Conservation (phyloP, 2,888 invertebrate species). For the Mythimna vitellina region DNA sequence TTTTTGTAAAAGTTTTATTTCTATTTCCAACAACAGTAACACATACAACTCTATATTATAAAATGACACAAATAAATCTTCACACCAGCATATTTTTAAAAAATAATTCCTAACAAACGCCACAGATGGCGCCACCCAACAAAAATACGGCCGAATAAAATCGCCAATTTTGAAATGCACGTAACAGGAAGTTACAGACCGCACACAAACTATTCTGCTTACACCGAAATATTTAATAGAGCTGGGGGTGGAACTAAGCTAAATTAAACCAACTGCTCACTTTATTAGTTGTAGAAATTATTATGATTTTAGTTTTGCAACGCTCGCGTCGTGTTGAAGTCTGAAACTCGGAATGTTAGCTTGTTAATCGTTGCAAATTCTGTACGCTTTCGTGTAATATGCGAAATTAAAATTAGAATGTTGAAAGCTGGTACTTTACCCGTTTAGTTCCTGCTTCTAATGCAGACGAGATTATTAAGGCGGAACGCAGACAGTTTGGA, state of each 20-base stretch:
- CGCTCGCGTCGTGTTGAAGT: conserved; percentile 36
- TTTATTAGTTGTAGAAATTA: conserved; percentile 62
- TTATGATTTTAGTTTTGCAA: conserved; percentile 60
- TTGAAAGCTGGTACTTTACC: conserved; percentile 35
- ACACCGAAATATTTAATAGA: conserved; percentile 68
- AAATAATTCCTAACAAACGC: conserved; percentile 19
- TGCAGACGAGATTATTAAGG: conserved; percentile 22
- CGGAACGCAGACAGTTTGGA: background rate
- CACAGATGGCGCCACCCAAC: conserved; percentile 47
- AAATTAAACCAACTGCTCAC: conserved; percentile 60
- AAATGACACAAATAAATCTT: conserved; percentile 14
- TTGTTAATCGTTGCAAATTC: conserved; percentile 53
- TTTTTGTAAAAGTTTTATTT: background rate
- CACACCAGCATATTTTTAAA: conserved; percentile 5
- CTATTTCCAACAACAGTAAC: background rate
- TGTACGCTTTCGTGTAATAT: conserved; percentile 45
- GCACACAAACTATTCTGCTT: conserved; percentile 61
- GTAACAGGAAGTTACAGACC: conserved; percentile 55
- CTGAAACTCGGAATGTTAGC: conserved; percentile 34
- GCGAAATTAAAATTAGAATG: conserved; percentile 54
- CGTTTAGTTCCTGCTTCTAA: conserved; percentile 17
- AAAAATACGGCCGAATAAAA: conserved; percentile 48
- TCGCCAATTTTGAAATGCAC: conserved; percentile 54
- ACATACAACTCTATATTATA: background rate
- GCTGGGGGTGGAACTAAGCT: conserved; percentile 51